Evolutionary conservation across 2,797 vertebrate species (phyloP).

Genomic region (Oreonectes daqikongensis): DNA sequence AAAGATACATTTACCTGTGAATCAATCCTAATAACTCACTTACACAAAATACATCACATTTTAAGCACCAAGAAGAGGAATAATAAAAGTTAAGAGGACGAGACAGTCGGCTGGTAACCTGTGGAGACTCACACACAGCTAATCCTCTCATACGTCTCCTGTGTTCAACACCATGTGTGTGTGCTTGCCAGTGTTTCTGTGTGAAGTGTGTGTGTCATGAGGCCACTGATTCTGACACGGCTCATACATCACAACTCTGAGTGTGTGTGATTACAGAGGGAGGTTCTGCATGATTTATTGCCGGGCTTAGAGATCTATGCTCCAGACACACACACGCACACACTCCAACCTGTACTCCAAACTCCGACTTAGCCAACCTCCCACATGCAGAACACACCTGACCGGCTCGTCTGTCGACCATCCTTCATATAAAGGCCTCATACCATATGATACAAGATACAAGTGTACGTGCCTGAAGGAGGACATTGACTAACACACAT

Average conservation of each 20-base stretch:
- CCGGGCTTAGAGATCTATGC: conserved; percentile 91
- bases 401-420: conserved; percentile 16
- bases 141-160: conserved; percentile 8
- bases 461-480: not conserved
- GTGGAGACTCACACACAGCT: conserved; percentile 27
- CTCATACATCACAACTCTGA: conserved; percentile 96
- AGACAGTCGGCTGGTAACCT: conserved; percentile 2
- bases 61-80: not conserved
- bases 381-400: conserved; percentile 51
- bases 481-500: not conserved
- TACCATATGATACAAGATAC: not conserved
- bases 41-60: not conserved
- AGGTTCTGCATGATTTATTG: conserved; percentile 99
- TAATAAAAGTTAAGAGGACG: not conserved
- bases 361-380: conserved; percentile 34
- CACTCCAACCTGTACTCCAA: conserved; percentile 24
- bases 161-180: conserved; percentile 27
- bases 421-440: conserved; percentile 18
- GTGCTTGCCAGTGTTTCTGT: conserved; percentile 48
- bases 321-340: conserved; percentile 35
- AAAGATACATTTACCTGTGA: too few relatives aligned
- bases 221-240: conserved; percentile 90
- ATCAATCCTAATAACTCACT: too few relatives aligned
- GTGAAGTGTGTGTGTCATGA: conserved; percentile 67
- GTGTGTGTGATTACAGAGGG: conserved; percentile 98